Evolutionary conservation across 2,797 vertebrate genomes (phyloP), one percentile per base, ranked within the genome.

Genomic region (Halcyon smyrnensis): DNA sequence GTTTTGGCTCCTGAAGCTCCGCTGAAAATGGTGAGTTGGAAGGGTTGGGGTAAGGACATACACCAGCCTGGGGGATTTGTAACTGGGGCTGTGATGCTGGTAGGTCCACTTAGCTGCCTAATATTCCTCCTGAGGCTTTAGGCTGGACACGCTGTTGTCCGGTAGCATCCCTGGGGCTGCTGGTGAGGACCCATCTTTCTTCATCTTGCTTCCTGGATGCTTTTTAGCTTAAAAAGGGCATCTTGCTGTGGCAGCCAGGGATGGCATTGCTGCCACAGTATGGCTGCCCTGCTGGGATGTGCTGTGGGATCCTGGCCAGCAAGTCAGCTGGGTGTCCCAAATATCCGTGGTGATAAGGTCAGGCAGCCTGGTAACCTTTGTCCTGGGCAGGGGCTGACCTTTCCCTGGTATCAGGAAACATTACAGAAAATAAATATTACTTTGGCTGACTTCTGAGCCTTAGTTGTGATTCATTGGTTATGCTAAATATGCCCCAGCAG

Each of bases 21-120:
- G 0, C 2, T 36, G 59, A 25, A 14, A 6, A 3, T 0, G 7
- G 34, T 53, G 48, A 45, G 57, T 54, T 0, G 1, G 27, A 27
- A 60, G 13, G 24, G 11, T 0, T 60, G 54, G 36, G 57, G 3
- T 5, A 30, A 78, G 39, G 21, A 3, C 5, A 5, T 3, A 0
- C 15, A 3, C 28, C 14, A 1, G 25, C 24, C n/a, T 2, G 14
- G 41, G 57, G 57, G 20, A 15, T 5, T 23, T 54, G 51, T 19
- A 25, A 1, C 3, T 17, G 65, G 65, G 75, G 32, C 53, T 10
- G 0, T 45, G 57, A 8, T 59, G 70, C 59, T 68, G 48, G 23
- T 37, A 17, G 67, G 4, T 45, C 63, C 17, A 4, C 7, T 3
- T 18, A 7, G 23, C 34, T 82, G 46, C 75, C 28, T 8, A 4